A percentile compares a stretch with the other conserved stretches of the same genome.
phyloP scores from a whole-genome alignment of 2,888 invertebrate genomes.

The Euplagia quadripunctaria region DNA sequence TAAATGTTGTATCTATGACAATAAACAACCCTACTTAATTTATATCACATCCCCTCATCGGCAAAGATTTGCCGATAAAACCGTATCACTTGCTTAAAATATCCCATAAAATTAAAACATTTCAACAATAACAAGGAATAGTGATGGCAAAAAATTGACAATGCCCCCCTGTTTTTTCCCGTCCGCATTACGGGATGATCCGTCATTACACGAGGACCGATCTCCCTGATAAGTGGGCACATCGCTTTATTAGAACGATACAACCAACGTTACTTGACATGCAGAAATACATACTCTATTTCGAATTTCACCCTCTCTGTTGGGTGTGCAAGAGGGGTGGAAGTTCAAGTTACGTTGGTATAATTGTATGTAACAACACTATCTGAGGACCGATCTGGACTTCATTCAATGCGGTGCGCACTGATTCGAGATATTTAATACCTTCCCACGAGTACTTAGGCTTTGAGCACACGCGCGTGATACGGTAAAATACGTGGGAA shows the following conservation, averaged over 20 bases:
- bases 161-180: conserved; percentile 73
- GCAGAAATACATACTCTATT: conserved; percentile 28
- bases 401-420: conserved; percentile 76
- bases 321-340: conserved; percentile 46
- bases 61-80: conserved; percentile 76
- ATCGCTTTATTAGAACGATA: conserved; percentile 81
- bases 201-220: conserved; percentile 82
- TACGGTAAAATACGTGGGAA: conserved; percentile 64
- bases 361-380: conserved; percentile 63
- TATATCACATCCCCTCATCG: conserved; percentile 65
- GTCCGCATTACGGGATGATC: conserved; percentile 85
- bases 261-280: conserved; percentile 65
- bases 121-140: conserved; percentile 80
- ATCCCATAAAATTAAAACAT: conserved; percentile 83
- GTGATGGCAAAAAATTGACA: conserved; percentile 72
- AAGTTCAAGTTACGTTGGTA: conserved; percentile 62
- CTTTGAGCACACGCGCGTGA: conserved; percentile 71
- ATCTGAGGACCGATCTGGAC: conserved; percentile 76
- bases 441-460: conserved; percentile 81
- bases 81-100: conserved; percentile 87
- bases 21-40: conserved; percentile 55
- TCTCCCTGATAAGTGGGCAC: conserved; percentile 81
- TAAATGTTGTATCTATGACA: conserved; percentile 35
- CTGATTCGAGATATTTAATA: conserved; percentile 80
- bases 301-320: conserved; percentile 6